These are phyloP conservation scores for Scaptodrosophila lebanonensis DNA, from an alignment of 1,140 invertebrate species.

Conservation along the genomic window DNA sequence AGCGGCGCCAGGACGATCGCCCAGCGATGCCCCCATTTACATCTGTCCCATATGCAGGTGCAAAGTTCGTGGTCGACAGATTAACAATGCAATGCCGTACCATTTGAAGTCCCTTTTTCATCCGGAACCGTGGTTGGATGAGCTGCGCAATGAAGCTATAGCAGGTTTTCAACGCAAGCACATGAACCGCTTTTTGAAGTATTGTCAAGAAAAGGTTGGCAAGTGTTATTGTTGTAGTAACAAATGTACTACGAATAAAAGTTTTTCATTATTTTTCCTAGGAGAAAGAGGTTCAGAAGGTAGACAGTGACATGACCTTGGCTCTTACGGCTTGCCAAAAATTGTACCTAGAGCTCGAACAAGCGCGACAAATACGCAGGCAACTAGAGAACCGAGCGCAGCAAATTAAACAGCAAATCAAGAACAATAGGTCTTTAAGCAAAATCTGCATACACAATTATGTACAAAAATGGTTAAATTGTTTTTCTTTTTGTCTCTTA, in stretches of 20 bases:
- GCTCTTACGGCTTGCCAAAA: conserved; percentile 8
- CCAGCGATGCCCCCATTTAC: conserved; percentile 34
- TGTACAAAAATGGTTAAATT: background rate
- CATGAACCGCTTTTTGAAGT: no score
- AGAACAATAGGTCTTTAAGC: no score
- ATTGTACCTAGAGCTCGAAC: conserved; percentile 12
- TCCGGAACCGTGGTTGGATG: conserved; percentile 40
- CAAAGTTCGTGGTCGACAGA: conserved; percentile 40
- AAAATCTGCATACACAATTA: background rate
- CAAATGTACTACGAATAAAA: background rate
- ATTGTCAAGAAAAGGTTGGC: conserved; percentile 25
- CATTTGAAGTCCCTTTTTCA: conserved; percentile 51
- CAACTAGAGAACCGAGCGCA: conserved; percentile 16
- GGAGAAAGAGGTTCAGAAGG: conserved; percentile 10
- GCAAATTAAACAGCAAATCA: conserved; percentile 3
- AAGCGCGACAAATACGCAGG: conserved; percentile 4
- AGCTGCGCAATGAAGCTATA: conserved; percentile 9
- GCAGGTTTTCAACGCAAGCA: conserved; percentile 35
- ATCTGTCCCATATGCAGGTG: conserved; percentile 39
- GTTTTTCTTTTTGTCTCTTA: background rate
- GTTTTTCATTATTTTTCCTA: background rate
- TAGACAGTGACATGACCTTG: conserved; percentile 3
- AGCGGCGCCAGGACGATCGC: conserved; percentile 22
- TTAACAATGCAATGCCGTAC: conserved; percentile 44
- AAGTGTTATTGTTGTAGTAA: background rate